Base-by-base conservation (phyloP, 35 echinoderm and acorn worm species). In the Heliocidaris tuberculata region DNA sequence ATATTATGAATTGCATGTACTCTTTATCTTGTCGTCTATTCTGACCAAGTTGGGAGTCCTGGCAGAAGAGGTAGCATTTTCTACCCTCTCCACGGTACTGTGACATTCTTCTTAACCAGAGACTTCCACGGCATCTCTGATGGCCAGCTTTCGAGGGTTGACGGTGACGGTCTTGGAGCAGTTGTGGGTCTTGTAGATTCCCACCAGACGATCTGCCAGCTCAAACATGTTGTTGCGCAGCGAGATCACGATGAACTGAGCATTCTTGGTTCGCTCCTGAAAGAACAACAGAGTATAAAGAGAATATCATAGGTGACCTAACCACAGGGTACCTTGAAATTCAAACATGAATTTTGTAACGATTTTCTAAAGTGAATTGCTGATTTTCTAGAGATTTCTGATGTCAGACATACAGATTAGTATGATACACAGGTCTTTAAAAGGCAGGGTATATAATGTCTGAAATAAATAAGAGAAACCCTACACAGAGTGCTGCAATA, bases 161-260 rank as follows among this genome's bases (percentile, higher is more conserved):
- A 99, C 96, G 31, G 97, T 88, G 11, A 97, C 98, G 2, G 96
- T 99, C 95, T 97, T 97, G 93, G 98, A 97, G 94, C 97, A 97
- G 98, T 99, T 97, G 90, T 97, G 93, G 7, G 97, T 99, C 94
- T 99, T 99, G 97, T 97, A 99, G 94, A 99, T 99, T 31, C 98
- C 98, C 7, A 99, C 97, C 89, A 99, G 95, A 6, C 98, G 93
- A 48, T 99, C 98, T 4, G 98, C 98, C 85, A 99, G 60, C 95
- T 99, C 98, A 95, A 99, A 99, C 98, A 99, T 99, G 97, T 99
- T 99, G 96, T 99, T 99, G 54, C 98, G 93, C 47, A 99, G 97
- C 2, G 98, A 99, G 85, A 99, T 99, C 13, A 99, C 96, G 47
- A 99, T 97, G 92, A 99, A 99, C 90, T 99, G 98, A 13, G 98